Evolutionary conservation across 2,888 invertebrate species (phyloP).

Genomic region (Phaonia tiefii): DNA sequence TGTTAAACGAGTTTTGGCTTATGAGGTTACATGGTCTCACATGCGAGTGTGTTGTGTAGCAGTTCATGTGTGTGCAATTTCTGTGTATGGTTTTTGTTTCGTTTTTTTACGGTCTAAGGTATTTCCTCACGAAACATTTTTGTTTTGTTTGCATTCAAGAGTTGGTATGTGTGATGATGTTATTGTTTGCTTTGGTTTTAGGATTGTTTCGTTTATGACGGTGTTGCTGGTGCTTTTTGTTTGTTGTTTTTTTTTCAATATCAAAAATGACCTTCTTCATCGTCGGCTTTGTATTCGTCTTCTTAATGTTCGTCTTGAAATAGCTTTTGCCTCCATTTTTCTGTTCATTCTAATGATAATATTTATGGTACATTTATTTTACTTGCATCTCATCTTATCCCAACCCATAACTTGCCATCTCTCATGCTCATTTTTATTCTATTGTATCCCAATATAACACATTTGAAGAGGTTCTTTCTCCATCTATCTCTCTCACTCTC

Average conservation of each 20-base stretch:
- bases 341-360: conserved; percentile 17
- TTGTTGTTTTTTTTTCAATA: conserved; percentile 6
- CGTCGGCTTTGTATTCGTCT: conserved; percentile 1
- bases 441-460: conserved; percentile 11
- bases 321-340: not conserved
- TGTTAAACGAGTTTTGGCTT: conserved; percentile 12
- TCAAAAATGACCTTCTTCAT: conserved; percentile 60
- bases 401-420: no score
- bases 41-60: no score
- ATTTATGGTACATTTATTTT: conserved; percentile 14
- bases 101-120: conserved; percentile 30
- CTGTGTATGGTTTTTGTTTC: no score
- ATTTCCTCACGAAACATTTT: conserved; percentile 59
- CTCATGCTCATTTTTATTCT: no score
- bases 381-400: not conserved
- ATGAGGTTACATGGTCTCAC: not conserved
- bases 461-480: conserved; percentile 38
- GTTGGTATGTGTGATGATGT: not conserved
- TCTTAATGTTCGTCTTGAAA: conserved; percentile 1
- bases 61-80: not conserved
- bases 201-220: conserved; percentile 12
- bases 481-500: no score
- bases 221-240: not conserved
- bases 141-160: conserved; percentile 4
- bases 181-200: no score